Evolutionary conservation across 2,888 invertebrate species (phyloP).

Genomic region (Volucella zonaria): DNA sequence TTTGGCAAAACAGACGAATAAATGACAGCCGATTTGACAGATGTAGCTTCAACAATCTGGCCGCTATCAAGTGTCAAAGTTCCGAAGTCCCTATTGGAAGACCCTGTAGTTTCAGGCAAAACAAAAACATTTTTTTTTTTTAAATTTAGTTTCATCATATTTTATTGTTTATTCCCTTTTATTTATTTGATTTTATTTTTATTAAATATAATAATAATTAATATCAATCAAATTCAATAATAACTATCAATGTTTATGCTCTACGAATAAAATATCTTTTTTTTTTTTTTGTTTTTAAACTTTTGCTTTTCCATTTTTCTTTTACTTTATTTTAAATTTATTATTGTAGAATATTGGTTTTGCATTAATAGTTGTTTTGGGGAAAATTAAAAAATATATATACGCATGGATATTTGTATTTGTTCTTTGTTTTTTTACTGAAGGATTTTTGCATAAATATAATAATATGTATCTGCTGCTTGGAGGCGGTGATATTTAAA

Average conservation of each 20-base stretch:
- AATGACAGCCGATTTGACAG: too few relatives aligned
- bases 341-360: conserved; percentile 39
- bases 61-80: too few relatives aligned
- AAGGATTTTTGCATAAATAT: conserved; percentile 48
- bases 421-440: not conserved
- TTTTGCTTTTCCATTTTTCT: not conserved
- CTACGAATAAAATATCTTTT: conserved; percentile 65
- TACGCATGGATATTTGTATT: not conserved
- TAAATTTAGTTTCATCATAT: conserved; percentile 36
- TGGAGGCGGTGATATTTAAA: conserved; percentile 9
- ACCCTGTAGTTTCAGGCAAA: not conserved
- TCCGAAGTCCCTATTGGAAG: too few relatives aligned
- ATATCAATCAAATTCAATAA: conserved; percentile 66
- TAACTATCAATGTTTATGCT: conserved; percentile 67
- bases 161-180: conserved; percentile 44
- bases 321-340: conserved; percentile 27
- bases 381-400: conserved; percentile 40
- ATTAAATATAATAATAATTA: conserved; percentile 62
- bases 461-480: conserved; percentile 19
- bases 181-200: conserved; percentile 58
- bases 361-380: conserved; percentile 35
- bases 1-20: too few relatives aligned
- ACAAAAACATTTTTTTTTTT: not conserved
- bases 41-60: too few relatives aligned
- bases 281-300: conserved; percentile 15